Evolutionary conservation across 92 coral and sea anemone species (phyloP).

Genomic region (Pocillopora meandrina): DNA sequence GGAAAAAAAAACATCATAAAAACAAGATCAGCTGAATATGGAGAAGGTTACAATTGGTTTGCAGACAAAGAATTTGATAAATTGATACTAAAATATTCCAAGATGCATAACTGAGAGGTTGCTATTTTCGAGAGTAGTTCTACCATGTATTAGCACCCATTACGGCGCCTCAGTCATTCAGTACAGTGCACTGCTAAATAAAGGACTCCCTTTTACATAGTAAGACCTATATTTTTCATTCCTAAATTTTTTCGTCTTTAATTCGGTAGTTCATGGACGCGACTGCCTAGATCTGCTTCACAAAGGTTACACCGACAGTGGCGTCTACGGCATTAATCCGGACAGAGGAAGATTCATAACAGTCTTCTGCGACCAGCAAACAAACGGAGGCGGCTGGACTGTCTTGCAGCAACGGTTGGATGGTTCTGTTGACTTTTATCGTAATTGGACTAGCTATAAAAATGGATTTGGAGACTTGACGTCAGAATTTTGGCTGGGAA

Average conservation of each 20-base stretch:
- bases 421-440: conserved; percentile 57
- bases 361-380: conserved; percentile 64
- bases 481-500: conserved; percentile 71
- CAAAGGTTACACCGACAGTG: conserved; percentile 49
- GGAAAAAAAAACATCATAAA: too few relatives aligned
- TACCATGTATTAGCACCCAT: too few relatives aligned
- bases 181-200: neutral
- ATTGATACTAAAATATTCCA: too few relatives aligned
- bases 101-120: too few relatives aligned
- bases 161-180: too few relatives aligned
- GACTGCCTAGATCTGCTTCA: conserved; percentile 72
- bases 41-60: too few relatives aligned
- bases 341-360: conserved; percentile 18
- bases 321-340: conserved; percentile 53
- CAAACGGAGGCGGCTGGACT: conserved; percentile 77
- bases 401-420: conserved; percentile 56
- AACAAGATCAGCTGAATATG: too few relatives aligned
- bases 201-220: neutral
- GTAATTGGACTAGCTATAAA: conserved; percentile 53
- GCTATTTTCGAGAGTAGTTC: too few relatives aligned
- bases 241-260: too few relatives aligned
- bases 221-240: neutral
- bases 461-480: conserved; percentile 61
- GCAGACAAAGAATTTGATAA: too few relatives aligned
- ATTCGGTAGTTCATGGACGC: conserved; percentile 21